Evolutionary conservation across 2,113 vertebrate genomes (phyloP).

Genomic region (Elgaria multicarinata): DNA sequence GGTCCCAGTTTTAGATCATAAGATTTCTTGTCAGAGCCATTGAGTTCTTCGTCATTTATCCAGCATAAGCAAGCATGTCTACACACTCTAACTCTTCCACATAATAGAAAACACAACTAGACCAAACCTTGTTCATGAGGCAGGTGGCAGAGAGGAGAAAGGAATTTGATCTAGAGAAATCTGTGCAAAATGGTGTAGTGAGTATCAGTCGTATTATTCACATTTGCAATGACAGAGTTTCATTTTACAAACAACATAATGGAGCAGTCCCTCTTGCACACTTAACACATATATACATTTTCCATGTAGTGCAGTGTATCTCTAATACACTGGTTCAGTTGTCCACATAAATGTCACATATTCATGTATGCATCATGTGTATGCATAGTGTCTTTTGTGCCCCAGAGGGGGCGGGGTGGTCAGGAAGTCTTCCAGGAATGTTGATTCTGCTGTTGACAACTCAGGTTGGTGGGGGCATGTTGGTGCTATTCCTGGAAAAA

Average conservation of each 20-base stretch:
- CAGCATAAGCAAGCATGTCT: background rate
- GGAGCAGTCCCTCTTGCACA: background rate
- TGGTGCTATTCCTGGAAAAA: slow-evolving; percentile 5
- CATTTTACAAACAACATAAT: background rate
- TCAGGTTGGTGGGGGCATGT: slow-evolving; percentile 1
- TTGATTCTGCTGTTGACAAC: background rate
- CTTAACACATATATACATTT: background rate
- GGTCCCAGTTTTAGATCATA: background rate
- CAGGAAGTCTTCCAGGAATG: background rate
- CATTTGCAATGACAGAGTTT: background rate
- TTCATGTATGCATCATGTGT: background rate
- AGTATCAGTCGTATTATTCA: background rate
- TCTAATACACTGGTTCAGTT: background rate
- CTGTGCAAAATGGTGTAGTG: background rate
- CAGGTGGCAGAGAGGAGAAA: background rate
- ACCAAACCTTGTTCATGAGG: background rate
- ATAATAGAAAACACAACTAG: background rate
- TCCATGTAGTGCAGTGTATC: background rate
- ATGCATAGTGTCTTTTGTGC: background rate
- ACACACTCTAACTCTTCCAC: background rate
- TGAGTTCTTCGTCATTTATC: background rate
- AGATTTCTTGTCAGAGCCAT: background rate
- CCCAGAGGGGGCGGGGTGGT: too few relatives aligned
- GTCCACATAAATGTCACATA: background rate
- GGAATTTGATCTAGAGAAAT: background rate